Base-by-base conservation (phyloP, 2,888 invertebrate species). In the Diaprepes abbreviatus region DNA sequence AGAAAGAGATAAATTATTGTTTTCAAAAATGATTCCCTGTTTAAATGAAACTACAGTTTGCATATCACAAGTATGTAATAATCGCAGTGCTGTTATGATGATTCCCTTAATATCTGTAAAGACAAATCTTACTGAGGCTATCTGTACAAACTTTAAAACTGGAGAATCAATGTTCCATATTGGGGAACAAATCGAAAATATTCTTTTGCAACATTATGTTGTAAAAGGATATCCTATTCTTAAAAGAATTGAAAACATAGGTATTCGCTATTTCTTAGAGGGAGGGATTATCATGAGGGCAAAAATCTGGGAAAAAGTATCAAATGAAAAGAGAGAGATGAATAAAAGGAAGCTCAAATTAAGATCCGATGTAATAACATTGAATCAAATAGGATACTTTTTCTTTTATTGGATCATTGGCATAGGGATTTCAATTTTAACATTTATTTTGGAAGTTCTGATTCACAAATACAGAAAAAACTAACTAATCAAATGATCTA, bases 141-240 rank as follows among this genome's bases (percentile, higher is more conserved):
- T 6, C 2, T 59, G 59, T n/a, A n/a, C 24, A 10, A 33, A 45
- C n/a, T 9, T 3, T 24, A 6, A 40, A 12, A 43, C 43, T 7
- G 43, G 43, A 10, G 2, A 45, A n/a, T 6, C 28, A 7, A 3
- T 31, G 4, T 59, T 28, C n/a, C 19, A 59, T 33, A 1, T 40
- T 28, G 31, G 40, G 1, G 43, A 31, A 33, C 9, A 43, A n/a
- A 16, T 59, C 6, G 43, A 10, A 7, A 1, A 12, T 6, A 9
- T n/a, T 17, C 45, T 43, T 24, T 16, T 31, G 43, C 59, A 59
- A 43, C 3, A 16, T 5, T 28, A 43, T 28, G 31, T n/a, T n/a
- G 2, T 43, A 17, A 59, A 59, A 12, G 59, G 59, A 17, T 59
- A 45, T 59, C 59, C 59, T 10, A 10, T 19, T 31, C 16, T 59